Base-by-base conservation (phyloP, 1,140 invertebrate genomes). In the Polypedilum pembai region DNA sequence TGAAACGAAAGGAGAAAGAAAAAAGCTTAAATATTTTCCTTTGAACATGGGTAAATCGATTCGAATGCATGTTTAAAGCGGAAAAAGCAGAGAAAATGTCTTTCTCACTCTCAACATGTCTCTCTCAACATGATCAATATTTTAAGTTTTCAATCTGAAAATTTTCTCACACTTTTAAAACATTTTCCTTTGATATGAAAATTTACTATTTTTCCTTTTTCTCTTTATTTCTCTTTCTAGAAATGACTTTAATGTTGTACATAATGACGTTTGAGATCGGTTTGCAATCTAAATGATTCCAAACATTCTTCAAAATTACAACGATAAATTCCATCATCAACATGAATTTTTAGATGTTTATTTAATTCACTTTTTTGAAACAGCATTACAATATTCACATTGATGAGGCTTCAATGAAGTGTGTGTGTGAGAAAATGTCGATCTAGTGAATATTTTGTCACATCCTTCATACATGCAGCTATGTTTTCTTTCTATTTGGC, bases 121-220 rank as follows among this genome's bases (percentile, higher is more conserved):
- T 10, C 45, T n/a, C 45, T 56, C 45, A 56, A 56, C 45, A 56
- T 56, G 45, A 56, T 56, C 45, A 56, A 56, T 56, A 8, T 56
- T 56, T 56, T n/a, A 45, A 56, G 45, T 56, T 56, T 56, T 56
- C 45, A 56, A 56, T 56, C 45, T 56, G 45, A 56, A 12, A 33
- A n/a, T 56, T 56, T n/a, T 56, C n/a, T 56, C 45, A 56, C 15
- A 15, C 45, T 12, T 12, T 56, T 56, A 15, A 56, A 56, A 15
- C 4, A n/a, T 56, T 56, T 33, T 33, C 24, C 5, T 33, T 33
- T 33, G 24, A 33, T 33, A 33, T 33, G 2, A 5, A 33, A 33
- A 33, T 33, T 33, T 33, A 33, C n/a, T n/a, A 33, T 3, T 33
- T 33, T 33, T 33, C 24, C 24, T 33, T 33, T 33, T 33, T 33